A percentile compares a stretch with the other conserved stretches of the same genome.
Conservation (phyloP, 2,888 invertebrate genomes). For the Dinocampus coccinellae region DNA sequence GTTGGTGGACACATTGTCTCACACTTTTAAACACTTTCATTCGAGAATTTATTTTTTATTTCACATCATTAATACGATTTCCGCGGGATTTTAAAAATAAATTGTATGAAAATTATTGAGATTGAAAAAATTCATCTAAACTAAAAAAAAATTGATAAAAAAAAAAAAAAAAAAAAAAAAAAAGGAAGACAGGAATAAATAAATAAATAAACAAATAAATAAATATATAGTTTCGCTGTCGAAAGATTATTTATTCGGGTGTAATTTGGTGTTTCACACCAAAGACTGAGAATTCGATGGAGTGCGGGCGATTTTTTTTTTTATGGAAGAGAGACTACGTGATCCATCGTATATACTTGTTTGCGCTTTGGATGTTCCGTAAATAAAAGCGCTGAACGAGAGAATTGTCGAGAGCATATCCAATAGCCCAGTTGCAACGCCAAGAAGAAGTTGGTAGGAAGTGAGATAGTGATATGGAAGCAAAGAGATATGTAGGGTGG, state of each 20-base stretch:
- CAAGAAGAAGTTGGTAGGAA: constrained; percentile 16
- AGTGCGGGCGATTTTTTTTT: neutral
- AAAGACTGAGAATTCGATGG: neutral
- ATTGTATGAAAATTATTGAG: neutral
- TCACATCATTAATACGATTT: too few species aligned
- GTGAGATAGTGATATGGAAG: constrained; percentile 18
- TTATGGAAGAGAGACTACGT: neutral
- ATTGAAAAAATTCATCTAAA: neutral
- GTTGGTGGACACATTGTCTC: neutral
- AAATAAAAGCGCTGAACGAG: constrained; percentile 3
- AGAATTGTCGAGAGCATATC: constrained; percentile 19
- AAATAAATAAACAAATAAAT: too few species aligned
- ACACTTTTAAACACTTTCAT: constrained; percentile 2
- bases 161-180: constrained; percentile 6
- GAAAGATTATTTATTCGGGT: constrained; percentile 36
- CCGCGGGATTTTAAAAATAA: neutral
- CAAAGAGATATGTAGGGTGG: constrained; percentile 21
- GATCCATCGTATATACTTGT: neutral
- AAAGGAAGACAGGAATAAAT: neutral
- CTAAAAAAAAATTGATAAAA: neutral
- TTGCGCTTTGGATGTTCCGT: constrained; percentile 24
- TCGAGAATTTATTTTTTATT: neutral
- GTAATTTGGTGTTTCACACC: constrained; percentile 45
- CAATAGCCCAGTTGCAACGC: constrained; percentile 5
- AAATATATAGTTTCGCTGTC: constrained; percentile 15